A percentile compares a stretch with the other conserved stretches of the same genome.
Conservation (phyloP, 2,888 invertebrate genomes). For the Scelioninae gen. 2 region DNA sequence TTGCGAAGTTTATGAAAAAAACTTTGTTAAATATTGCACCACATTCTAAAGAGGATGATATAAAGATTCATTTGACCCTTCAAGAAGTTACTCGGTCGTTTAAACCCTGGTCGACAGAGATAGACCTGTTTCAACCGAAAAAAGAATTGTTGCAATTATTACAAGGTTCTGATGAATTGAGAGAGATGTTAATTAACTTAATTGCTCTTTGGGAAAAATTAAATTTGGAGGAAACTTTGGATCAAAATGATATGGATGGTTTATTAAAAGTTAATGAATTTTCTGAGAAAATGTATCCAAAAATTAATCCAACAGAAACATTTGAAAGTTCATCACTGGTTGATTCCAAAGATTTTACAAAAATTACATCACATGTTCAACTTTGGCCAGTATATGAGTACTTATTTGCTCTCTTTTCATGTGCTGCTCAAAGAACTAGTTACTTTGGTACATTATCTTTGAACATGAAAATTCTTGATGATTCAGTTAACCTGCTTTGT, state of each 20-base stretch:
- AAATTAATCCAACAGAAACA: no score
- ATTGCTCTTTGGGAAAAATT: conserved; percentile 64
- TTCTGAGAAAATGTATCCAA: no score
- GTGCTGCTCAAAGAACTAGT: conserved; percentile 61
- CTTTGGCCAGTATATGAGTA: conserved; percentile 79
- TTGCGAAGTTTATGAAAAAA: conserved; percentile 66
- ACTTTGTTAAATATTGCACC: conserved; percentile 64
- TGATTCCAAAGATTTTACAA: conserved; percentile 58
- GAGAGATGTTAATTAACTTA: conserved; percentile 55
- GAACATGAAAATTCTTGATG: conserved; percentile 40
- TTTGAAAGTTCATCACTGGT: no score
- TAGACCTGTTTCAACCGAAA: conserved; percentile 46
- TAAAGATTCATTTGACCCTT: conserved; percentile 59
- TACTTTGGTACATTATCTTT: conserved; percentile 3
- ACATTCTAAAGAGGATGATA: conserved; percentile 62
- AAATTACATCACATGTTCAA: conserved; percentile 72
- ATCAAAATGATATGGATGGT: conserved; percentile 41
- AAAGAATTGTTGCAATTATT: conserved; percentile 63
- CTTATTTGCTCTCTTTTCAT: conserved; percentile 74
- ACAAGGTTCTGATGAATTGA: conserved; percentile 52
- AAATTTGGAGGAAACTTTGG: conserved; percentile 59
- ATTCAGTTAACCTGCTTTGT: conserved; percentile 65
- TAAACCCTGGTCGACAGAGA: conserved; percentile 54
- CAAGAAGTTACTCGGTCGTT: conserved; percentile 59
- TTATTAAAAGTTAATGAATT: conserved; percentile 60